Percentiles rank a stretch among this genome's conserved stretches.
These are phyloP conservation scores for Ptychadena robeensis DNA, from an alignment of 2,797 vertebrate genomes.

Conservation along the genomic window DNA sequence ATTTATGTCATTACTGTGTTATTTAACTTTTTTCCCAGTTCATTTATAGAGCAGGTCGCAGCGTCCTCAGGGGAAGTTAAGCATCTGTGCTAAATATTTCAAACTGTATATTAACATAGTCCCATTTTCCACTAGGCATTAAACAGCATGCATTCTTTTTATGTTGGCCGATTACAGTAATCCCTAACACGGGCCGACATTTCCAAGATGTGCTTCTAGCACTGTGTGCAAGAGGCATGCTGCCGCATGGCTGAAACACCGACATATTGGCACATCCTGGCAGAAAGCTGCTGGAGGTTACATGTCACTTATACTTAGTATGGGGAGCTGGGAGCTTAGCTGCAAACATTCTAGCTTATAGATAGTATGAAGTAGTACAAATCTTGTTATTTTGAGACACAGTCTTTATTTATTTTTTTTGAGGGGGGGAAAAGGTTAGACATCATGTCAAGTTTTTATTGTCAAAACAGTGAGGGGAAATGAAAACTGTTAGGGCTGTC, in stretches of 20 bases:
- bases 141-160: constrained; percentile 6
- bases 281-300: not conserved
- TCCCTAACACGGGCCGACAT: not conserved
- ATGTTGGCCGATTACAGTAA: not conserved
- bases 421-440: too few relatives aligned
- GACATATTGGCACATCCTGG: not conserved
- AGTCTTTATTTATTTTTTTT: too few relatives aligned
- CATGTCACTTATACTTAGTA: not conserved
- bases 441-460: too few relatives aligned
- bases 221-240: not conserved
- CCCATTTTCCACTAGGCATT: not conserved
- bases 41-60: not conserved
- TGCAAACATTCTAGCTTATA: too few relatives aligned
- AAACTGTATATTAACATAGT: constrained; percentile 5
- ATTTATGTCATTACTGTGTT: not conserved
- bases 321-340: not conserved
- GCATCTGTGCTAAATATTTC: constrained; percentile 13
- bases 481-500: too few relatives aligned
- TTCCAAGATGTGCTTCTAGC: not conserved
- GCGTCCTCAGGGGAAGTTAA: not conserved
- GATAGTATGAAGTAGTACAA: too few relatives aligned
- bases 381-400: too few relatives aligned
- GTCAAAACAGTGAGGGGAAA: too few relatives aligned
- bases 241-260: not conserved
- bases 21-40: not conserved